Evolutionary conservation across 2,888 invertebrate genomes (phyloP), one percentile per base, ranked within the genome.

Genomic region (Tenthredo livida): DNA sequence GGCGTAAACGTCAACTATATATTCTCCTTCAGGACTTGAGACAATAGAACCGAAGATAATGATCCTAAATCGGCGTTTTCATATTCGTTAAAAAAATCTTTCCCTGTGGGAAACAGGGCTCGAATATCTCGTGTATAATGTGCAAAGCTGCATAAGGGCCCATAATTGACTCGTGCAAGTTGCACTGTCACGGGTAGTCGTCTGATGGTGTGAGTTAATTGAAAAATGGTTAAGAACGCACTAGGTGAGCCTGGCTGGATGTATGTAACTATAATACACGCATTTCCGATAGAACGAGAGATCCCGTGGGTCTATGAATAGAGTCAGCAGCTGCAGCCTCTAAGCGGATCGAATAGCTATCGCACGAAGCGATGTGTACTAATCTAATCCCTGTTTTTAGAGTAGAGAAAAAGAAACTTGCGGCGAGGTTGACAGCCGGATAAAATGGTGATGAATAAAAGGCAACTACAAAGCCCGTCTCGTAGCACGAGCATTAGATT

Each of bases 221-320:
- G 83, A 70, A 67, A 67, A 47, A 65, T 50, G 67, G 33, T 33
- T 83, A 47, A 83, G 50, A 83, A 83, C 80, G 83, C 54, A 67
- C 67, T 50, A 37, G 15, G 25, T 29, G 25, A 25, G 61, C 12
- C 61, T 21, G 21, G 29, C 10, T n/a, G 61, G 21, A 21, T 80
- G 80, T 29, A 25, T 43, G 80, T 9, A 37, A 29, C 33, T 29
- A 25, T 67, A 47, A 54, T 67, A 70, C 47, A 83, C 65, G 83
- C 67, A 47, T 83, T 83, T 67, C 33, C 65, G 70, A 83, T 83
- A 47, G 43, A 83, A 83, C 83, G 25, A 17, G 47, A 83, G 67
- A 83, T 83, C 83, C 70, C 25, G 83, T 17, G 43, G n/a, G 29
- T 47, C 83, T 67, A 83, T 83, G 67, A 83, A 83, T 83, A 83